Evolutionary conservation across 2,888 invertebrate species (phyloP).

Genomic region (Drosophila mulleri): DNA sequence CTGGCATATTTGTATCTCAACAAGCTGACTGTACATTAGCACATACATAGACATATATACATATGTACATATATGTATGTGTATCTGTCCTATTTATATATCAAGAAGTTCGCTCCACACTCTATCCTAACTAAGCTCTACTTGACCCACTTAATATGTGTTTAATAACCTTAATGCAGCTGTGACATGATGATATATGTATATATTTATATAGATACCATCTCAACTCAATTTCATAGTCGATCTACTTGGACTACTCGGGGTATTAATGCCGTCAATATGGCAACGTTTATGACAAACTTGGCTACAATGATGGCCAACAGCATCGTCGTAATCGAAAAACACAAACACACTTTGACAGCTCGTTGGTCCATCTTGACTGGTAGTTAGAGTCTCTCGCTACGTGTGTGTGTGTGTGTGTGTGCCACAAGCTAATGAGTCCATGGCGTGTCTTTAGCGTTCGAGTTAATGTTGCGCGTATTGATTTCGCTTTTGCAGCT

Average conservation of each 20-base stretch:
- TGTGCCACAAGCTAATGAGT: slow-evolving; percentile 66
- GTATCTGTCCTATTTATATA: too few relatives aligned
- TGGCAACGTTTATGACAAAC: slow-evolving; percentile 76
- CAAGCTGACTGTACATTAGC: too few relatives aligned
- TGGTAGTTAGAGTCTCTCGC: slow-evolving; percentile 6
- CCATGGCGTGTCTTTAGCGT: slow-evolving; percentile 77
- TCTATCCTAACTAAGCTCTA: not conserved
- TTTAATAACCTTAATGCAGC: not conserved
- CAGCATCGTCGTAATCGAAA: slow-evolving; percentile 40
- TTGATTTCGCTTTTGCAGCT: slow-evolving; percentile 68
- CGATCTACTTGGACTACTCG: not conserved
- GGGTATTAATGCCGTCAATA: slow-evolving; percentile 57
- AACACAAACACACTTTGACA: slow-evolving; percentile 14
- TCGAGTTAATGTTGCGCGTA: slow-evolving; percentile 77
- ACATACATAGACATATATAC: too few relatives aligned
- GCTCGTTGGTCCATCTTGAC: slow-evolving; percentile 28
- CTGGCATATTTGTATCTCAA: too few relatives aligned
- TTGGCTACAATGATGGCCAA: slow-evolving; percentile 54
- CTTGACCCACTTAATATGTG: not conserved
- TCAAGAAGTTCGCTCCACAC: too few relatives aligned
- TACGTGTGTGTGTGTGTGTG: not conserved
- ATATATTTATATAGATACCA: not conserved
- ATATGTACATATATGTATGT: too few relatives aligned
- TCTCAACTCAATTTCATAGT: slow-evolving; percentile 7
- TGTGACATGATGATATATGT: not conserved